Evolutionary conservation across 2,113 vertebrate genomes (phyloP).

Genomic region (Clinocottus analis): DNA sequence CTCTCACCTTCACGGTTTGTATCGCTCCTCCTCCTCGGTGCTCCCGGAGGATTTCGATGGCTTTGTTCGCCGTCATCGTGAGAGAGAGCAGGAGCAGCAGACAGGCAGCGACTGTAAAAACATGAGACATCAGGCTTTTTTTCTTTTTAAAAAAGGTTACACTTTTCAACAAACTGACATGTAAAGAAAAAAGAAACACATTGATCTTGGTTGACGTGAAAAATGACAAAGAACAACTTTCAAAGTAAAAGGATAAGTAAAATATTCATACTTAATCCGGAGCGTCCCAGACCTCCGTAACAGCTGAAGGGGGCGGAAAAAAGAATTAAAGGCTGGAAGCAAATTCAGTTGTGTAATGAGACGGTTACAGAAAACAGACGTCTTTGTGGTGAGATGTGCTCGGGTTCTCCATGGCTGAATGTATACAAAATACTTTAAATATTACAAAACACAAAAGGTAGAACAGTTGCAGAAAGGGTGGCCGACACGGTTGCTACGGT

Average conservation of each 20-base stretch:
- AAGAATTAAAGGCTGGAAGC: conserved; percentile 4
- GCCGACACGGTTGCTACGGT: too few relatives aligned
- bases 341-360: not conserved
- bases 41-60: conserved; percentile 86
- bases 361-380: conserved; percentile 16
- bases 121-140: not conserved
- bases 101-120: conserved; percentile 89
- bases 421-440: conserved; percentile 15
- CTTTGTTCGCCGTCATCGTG: conserved; percentile 84
- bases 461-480: not conserved
- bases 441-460: not conserved
- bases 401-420: not conserved
- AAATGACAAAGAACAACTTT: not conserved
- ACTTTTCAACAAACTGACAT: not conserved
- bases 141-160: not conserved
- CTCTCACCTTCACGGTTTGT: conserved; percentile 90
- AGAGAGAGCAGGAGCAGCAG: conserved; percentile 88
- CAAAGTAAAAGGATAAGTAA: not conserved
- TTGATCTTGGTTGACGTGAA: not conserved
- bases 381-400: conserved; percentile 3
- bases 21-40: conserved; percentile 88
- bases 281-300: conserved; percentile 90
- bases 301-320: conserved; percentile 82
- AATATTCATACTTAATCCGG: conserved; percentile 86
- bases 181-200: not conserved